Percentiles rank a stretch among this genome's conserved stretches.
Evolutionary conservation across 1,140 invertebrate genomes (phyloP).

Genomic region (Nasonia giraulti): DNA sequence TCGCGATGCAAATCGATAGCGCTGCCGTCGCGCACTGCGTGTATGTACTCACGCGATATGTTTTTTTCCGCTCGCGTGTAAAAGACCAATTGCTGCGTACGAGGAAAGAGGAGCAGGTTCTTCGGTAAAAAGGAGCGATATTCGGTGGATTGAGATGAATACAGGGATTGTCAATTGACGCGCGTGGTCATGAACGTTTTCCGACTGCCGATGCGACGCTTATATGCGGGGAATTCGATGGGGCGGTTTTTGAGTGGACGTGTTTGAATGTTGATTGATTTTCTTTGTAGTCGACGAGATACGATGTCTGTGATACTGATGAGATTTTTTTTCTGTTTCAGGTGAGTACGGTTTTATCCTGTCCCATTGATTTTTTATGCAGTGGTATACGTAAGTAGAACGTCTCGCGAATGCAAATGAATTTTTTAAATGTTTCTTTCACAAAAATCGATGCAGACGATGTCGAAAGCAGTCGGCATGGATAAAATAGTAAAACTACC

Average conservation of each 20-base stretch:
- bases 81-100: not conserved
- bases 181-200: not conserved
- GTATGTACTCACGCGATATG: not conserved
- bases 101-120: constrained; percentile 3
- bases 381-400: not conserved
- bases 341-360: not conserved
- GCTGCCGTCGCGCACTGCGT: not conserved
- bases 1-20: constrained; percentile 43
- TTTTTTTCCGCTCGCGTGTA: not conserved
- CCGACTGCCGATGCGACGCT: not conserved
- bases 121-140: not conserved
- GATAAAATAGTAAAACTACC: no score
- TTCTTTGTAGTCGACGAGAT: not conserved
- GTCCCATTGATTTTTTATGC: not conserved
- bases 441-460: no score
- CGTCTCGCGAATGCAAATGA: not conserved
- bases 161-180: constrained; percentile 8
- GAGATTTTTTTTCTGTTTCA: not conserved
- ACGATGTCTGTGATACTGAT: not conserved
- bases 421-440: not conserved
- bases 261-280: not conserved
- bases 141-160: constrained; percentile 3
- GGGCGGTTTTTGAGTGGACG: not conserved
- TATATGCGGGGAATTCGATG: not conserved
- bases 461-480: no score